A percentile compares a stretch with the other conserved stretches of the same genome.
These are phyloP conservation scores for Pelagia noctiluca DNA, from an alignment of 30 jellyfish, hydroid and myxozoan species.

Conservation along the genomic window DNA sequence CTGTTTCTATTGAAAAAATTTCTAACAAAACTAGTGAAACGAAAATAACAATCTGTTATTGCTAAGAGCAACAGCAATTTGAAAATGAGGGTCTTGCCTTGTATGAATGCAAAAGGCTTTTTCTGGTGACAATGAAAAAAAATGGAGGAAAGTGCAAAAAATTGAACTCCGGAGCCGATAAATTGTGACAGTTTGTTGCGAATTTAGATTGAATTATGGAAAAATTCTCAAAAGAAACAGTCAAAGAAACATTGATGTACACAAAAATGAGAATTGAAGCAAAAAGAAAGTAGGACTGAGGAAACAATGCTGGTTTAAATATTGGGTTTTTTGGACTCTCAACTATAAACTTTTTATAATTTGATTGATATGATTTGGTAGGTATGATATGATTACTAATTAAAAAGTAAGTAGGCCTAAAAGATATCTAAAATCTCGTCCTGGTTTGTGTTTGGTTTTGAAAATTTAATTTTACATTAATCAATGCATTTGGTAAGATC, in stretches of 20 bases:
- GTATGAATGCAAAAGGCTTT: no score
- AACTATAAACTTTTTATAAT: not conserved
- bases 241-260: slow-evolving; percentile 2
- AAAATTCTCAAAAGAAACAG: not conserved
- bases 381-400: slow-evolving; percentile 1
- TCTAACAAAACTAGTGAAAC: not conserved
- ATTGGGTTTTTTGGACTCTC: not conserved
- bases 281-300: not conserved
- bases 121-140: no score
- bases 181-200: not conserved
- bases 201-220: not conserved
- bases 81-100: no score
- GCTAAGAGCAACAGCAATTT: slow-evolving; percentile 5
- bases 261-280: slow-evolving; percentile 2
- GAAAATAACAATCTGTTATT: not conserved
- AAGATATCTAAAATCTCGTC: not conserved
- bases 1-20: not conserved
- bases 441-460: slow-evolving; percentile 2
- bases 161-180: slow-evolving; percentile 6
- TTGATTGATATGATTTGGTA: slow-evolving; percentile 1
- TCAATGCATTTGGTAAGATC: not conserved
- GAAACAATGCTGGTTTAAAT: not conserved
- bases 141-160: no score
- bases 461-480: not conserved
- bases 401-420: not conserved